A percentile compares a stretch with the other conserved stretches of the same genome.
These are phyloP conservation scores for Pachypanchax playfairii DNA, from an alignment of 2,113 vertebrate species.

Conservation along the genomic window DNA sequence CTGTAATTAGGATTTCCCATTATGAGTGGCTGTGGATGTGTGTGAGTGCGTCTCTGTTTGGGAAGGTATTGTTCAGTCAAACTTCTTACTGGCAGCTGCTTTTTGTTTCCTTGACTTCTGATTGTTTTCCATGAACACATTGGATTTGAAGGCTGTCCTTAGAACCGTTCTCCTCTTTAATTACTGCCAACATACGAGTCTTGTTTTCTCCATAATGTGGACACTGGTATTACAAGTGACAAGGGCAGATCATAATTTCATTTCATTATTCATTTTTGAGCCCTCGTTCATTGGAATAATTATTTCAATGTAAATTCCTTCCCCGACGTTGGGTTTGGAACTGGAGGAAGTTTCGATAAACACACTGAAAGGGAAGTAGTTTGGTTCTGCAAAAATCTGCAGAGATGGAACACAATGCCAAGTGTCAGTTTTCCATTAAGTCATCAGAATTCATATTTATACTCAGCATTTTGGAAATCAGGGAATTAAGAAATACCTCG, in stretches of 20 bases:
- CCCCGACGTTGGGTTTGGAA: not conserved
- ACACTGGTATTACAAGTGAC: slow-evolving; percentile 11
- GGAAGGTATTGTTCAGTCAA: slow-evolving; percentile 60
- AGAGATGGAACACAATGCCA: slow-evolving; percentile 26
- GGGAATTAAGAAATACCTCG: no score
- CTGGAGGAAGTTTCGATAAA: not conserved
- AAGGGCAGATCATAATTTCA: slow-evolving; percentile 10
- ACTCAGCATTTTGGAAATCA: slow-evolving; percentile 5
- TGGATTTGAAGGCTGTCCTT: slow-evolving; percentile 36
- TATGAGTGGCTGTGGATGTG: slow-evolving; percentile 49
- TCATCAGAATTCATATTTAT: slow-evolving; percentile 35
- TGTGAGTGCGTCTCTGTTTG: slow-evolving; percentile 31
- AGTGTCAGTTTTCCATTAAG: slow-evolving; percentile 20
- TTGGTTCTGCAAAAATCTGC: slow-evolving; percentile 5
- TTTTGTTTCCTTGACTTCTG: slow-evolving; percentile 60
- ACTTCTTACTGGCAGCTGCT: slow-evolving; percentile 56
- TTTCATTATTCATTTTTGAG: not conserved
- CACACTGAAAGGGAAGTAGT: not conserved
- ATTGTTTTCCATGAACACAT: slow-evolving; percentile 58
- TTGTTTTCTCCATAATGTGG: no score
- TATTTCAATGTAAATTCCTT: not conserved
- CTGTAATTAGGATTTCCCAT: slow-evolving; percentile 75
- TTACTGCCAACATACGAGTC: no score
- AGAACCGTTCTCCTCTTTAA: no score
- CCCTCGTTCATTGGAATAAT: not conserved